These are phyloP conservation scores for Strix aluco DNA, from an alignment of 2,113 vertebrate species.

Conservation along the genomic window DNA sequence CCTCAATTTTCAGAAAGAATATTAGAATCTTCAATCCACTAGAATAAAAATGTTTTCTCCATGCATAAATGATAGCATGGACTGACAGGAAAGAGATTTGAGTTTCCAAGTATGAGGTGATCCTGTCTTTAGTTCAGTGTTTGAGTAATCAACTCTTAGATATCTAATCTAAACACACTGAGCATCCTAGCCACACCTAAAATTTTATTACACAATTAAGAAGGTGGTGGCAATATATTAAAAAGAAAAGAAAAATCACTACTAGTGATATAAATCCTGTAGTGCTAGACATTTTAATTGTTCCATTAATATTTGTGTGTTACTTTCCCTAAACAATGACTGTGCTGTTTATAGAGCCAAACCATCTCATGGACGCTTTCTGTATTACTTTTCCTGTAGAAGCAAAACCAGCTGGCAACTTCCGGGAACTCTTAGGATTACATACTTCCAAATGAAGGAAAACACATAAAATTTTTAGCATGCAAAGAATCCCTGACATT, in stretches of 20 bases:
- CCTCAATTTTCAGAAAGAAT: not conserved
- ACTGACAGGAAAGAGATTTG: not conserved
- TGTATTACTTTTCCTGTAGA: not conserved
- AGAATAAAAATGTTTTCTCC: not conserved
- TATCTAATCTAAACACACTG: not conserved
- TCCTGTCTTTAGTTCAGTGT: not conserved
- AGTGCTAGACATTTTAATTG: not conserved
- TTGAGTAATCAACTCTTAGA: not conserved
- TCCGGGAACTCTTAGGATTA: not conserved
- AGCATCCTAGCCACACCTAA: not conserved
- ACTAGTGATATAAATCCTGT: not conserved
- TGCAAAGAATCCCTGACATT: not conserved
- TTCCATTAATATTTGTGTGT: not conserved
- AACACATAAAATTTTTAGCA: not conserved
- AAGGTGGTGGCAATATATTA: not conserved
- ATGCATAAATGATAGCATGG: not conserved
- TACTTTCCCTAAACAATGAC: not conserved
- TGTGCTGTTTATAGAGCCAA: not conserved
- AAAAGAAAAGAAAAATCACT: not conserved
- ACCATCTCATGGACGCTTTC: not conserved
- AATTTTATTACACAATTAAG: not conserved
- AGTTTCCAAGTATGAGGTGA: not conserved
- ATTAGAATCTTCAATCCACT: not conserved
- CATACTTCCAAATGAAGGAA: not conserved
- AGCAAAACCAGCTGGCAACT: not conserved